Evolutionary conservation across 2,113 vertebrate genomes (phyloP).

Genomic region (Brachyistius frenatus): DNA sequence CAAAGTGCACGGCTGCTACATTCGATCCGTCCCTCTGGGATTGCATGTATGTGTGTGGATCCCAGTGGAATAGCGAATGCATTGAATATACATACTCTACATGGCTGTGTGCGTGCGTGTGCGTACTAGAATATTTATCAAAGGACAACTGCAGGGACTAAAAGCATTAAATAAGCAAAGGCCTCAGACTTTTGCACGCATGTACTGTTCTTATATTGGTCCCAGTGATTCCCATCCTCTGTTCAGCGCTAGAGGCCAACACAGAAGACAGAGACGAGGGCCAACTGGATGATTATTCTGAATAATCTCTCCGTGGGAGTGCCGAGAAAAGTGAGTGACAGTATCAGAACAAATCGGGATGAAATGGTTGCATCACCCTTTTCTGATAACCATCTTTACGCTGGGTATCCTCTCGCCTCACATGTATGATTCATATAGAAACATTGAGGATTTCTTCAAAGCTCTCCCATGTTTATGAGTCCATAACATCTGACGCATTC

Average conservation of each 20-base stretch:
- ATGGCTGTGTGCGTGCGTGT: conserved; percentile 28
- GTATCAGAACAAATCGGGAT: conserved; percentile 55
- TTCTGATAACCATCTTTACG: conserved; percentile 46
- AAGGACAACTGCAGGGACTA: conserved; percentile 46
- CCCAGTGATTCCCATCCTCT: conserved; percentile 27
- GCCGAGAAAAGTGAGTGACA: conserved; percentile 61
- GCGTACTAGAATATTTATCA: conserved; percentile 70
- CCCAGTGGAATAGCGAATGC: conserved; percentile 59
- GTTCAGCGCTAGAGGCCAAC: conserved; percentile 20
- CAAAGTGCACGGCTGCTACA: conserved; percentile 43
- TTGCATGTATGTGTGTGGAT: conserved; percentile 42
- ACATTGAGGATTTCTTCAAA: conserved; percentile 72
- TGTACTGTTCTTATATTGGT: not conserved
- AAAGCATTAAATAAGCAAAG: conserved; percentile 55
- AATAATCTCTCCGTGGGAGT: conserved; percentile 55
- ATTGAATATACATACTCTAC: conserved; percentile 22
- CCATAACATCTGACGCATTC: conserved; percentile 76
- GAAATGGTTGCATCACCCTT: conserved; percentile 69
- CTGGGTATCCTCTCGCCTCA: conserved; percentile 49
- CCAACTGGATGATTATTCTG: conserved; percentile 57
- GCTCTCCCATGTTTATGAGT: conserved; percentile 74
- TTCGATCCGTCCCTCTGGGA: conserved; percentile 49
- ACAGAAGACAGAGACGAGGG: conserved; percentile 26
- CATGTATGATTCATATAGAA: conserved; percentile 77
- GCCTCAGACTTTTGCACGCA: conserved; percentile 16